Conservation (phyloP, 2,797 vertebrate species). For the Chelmon rostratus region DNA sequence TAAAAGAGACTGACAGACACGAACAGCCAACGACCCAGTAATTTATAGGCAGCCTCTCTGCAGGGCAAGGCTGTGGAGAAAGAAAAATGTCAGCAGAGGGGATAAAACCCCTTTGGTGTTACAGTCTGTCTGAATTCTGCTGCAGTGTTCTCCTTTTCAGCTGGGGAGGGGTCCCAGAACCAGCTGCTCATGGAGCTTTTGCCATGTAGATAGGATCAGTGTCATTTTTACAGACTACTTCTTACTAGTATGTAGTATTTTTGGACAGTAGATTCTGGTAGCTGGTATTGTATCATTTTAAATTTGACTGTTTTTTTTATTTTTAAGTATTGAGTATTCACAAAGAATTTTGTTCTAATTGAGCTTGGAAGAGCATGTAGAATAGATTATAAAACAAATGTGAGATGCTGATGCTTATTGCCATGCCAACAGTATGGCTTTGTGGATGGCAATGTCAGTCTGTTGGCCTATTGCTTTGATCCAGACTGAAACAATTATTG, state of each 20-base stretch:
- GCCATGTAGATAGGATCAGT: neutral
- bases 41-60: conserved; percentile 73
- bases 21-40: conserved; percentile 60
- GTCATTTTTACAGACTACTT: neutral
- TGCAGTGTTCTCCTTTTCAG: neutral
- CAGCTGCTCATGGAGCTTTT: neutral
- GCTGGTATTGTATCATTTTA: neutral
- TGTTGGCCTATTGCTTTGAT: too few species aligned
- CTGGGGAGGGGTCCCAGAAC: neutral
- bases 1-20: conserved; percentile 72
- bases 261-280: neutral
- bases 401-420: too few species aligned
- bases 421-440: too few species aligned
- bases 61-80: conserved; percentile 47
- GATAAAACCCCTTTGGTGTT: conserved; percentile 4
- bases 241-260: neutral
- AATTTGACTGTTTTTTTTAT: too few species aligned
- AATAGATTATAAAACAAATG: neutral
- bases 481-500: too few species aligned
- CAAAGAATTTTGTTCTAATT: neutral
- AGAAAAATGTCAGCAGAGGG: conserved; percentile 40
- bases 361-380: neutral
- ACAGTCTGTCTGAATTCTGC: neutral
- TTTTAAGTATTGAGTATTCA: too few species aligned
- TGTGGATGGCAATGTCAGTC: too few species aligned